Base-by-base conservation (phyloP, 1,140 invertebrate genomes). In the Drosophila pandora region DNA sequence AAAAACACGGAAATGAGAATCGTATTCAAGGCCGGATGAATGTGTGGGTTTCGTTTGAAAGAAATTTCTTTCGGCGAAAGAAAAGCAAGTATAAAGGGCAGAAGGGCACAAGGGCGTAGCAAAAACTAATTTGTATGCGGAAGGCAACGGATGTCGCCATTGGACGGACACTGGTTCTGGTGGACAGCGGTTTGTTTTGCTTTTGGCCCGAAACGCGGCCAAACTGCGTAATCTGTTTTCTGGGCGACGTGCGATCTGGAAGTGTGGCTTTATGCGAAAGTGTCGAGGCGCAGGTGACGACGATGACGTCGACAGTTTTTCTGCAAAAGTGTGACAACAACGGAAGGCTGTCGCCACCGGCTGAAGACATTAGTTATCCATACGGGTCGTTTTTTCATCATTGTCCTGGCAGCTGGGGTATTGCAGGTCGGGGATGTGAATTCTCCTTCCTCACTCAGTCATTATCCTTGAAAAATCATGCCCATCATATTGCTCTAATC, bases 81-180 rank as follows among this genome's bases (percentile, higher is more conserved):
- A 43, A 43, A 43, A 6, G 21, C n/a, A 43, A 32, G 8, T 32
- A 32, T 6, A 4, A 32, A 21, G 37, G 72, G 4, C 41, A 8
- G 17, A 28, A 25, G 55, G 32, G 30, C 45, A 17, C 17, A 17
- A 17, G 17, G 17, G 59, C 22, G 58, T 43, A 69, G 63, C 74
- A 85, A 82, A 87, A 88, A 87, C 82, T 87, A 87, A 87, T 87
- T 87, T 87, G 82, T 87, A 87, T 87, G 79, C 82, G 83, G 55
- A 77, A 84, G 62, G 62, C 62, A 55, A 43, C 47, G 41, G 64
- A 60, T 75, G 82, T 79, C 83, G 78, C 69, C 81, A 50, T 41
- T 37, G 55, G 65, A 59, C 54, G 50, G 65, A 47, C 52, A 43
- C 41, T 43, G 41, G 41, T 43, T 43, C 34, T 37, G 21, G 17